phyloP scores from a whole-genome alignment of 2,888 invertebrate species.

The Diarsia dahlii region DNA sequence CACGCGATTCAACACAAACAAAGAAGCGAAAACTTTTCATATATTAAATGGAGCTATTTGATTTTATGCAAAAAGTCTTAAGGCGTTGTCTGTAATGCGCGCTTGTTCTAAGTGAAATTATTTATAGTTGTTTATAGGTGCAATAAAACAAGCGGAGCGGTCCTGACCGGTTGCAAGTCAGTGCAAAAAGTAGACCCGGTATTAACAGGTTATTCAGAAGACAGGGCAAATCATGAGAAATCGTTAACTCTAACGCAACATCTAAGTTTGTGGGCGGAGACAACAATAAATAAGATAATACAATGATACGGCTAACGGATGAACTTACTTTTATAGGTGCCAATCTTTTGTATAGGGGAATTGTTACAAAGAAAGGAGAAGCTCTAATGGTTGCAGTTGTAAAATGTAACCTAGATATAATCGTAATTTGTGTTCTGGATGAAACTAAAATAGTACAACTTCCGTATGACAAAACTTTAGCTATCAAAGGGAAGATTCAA shows the following conservation, averaged over 20 bases:
- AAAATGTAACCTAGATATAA: slow-evolving; percentile 12
- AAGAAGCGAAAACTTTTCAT: slow-evolving; percentile 47
- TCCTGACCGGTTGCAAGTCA: slow-evolving; percentile 78
- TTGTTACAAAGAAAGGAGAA: slow-evolving; percentile 22
- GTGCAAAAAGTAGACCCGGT: slow-evolving; percentile 80
- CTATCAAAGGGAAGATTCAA: not conserved
- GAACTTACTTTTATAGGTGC: slow-evolving; percentile 54
- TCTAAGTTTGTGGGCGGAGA: slow-evolving; percentile 75
- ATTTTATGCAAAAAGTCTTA: slow-evolving; percentile 52
- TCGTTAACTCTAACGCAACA: slow-evolving; percentile 73
- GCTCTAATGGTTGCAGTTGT: slow-evolving; percentile 18
- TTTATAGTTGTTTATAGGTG: slow-evolving; percentile 62
- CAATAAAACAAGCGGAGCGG: slow-evolving; percentile 62
- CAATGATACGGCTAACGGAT: slow-evolving; percentile 60
- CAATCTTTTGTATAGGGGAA: slow-evolving; percentile 29
- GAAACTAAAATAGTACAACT: not conserved
- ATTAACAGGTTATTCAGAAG: slow-evolving; percentile 75
- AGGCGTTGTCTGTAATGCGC: slow-evolving; percentile 50
- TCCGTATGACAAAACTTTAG: not conserved
- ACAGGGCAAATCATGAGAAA: slow-evolving; percentile 83
- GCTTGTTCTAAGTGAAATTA: slow-evolving; percentile 63
- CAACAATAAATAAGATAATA: slow-evolving; percentile 79
- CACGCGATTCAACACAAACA: slow-evolving; percentile 53
- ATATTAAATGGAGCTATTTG: slow-evolving; percentile 45
- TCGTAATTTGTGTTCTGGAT: slow-evolving; percentile 25